phyloP scores from a whole-genome alignment of 2,797 vertebrate species.

The Sebastes steindachneri region DNA sequence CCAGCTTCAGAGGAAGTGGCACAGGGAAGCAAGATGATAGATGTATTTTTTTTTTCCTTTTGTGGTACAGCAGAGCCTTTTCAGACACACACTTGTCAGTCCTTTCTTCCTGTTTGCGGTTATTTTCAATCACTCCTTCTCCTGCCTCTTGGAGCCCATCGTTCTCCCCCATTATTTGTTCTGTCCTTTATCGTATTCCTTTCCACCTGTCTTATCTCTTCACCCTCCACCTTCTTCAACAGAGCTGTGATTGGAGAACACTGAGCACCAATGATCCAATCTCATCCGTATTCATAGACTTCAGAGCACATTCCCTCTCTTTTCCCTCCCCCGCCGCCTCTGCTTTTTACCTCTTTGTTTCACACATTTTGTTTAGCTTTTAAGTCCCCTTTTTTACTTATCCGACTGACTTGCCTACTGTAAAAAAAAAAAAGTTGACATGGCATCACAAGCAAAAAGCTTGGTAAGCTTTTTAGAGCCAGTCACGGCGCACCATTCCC shows the following conservation, averaged over 20 bases:
- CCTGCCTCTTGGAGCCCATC: not conserved
- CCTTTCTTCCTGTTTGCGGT: slow-evolving; percentile 39
- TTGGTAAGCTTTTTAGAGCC: slow-evolving; percentile 71
- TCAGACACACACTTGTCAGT: slow-evolving; percentile 13
- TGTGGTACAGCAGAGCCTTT: slow-evolving; percentile 13
- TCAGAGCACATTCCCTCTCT: not conserved
- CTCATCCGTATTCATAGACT: slow-evolving; percentile 69
- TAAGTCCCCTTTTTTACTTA: slow-evolving; percentile 43
- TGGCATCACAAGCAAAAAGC: slow-evolving; percentile 63
- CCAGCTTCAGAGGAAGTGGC: slow-evolving; percentile 37
- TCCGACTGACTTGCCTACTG: slow-evolving; percentile 25
- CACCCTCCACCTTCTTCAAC: slow-evolving; percentile 33
- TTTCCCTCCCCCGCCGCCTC: not conserved
- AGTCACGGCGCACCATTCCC: slow-evolving; percentile 57
- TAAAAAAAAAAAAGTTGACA: slow-evolving; percentile 56
- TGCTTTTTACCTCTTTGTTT: slow-evolving; percentile 56
- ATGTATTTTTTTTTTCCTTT: not conserved
- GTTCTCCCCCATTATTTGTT: slow-evolving; percentile 31
- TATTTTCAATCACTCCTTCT: slow-evolving; percentile 54
- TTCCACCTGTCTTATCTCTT: slow-evolving; percentile 41
- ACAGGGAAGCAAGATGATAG: slow-evolving; percentile 30
- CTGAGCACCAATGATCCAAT: slow-evolving; percentile 46
- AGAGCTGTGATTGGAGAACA: slow-evolving; percentile 57
- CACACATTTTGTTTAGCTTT: slow-evolving; percentile 55
- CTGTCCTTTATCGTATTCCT: slow-evolving; percentile 14